Conservation (phyloP, 2,113 vertebrate species). For the Gambusia holbrooki region DNA sequence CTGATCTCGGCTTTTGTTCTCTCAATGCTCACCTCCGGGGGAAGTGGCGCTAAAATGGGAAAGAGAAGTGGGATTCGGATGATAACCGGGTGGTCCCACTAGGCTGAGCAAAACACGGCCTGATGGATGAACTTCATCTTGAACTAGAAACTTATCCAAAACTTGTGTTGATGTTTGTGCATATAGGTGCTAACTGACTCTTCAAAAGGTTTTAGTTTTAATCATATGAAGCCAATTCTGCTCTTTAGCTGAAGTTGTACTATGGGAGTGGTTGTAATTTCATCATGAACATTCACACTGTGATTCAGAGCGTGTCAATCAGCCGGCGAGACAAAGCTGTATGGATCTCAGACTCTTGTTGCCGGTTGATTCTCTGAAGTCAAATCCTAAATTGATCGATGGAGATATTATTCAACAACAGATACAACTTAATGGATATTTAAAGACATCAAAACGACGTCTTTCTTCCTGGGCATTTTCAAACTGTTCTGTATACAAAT, state of each 20-base stretch:
- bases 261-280: too few species aligned
- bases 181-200: not conserved
- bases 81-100: conserved; percentile 9
- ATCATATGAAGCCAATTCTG: not conserved
- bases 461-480: too few species aligned
- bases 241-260: not conserved
- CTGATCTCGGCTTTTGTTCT: conserved; percentile 16
- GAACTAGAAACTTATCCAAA: not conserved
- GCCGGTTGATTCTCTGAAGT: too few species aligned
- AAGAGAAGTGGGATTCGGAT: conserved; percentile 11
- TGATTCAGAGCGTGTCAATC: too few species aligned
- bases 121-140: not conserved
- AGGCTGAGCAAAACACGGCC: not conserved
- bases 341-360: too few species aligned
- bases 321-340: too few species aligned
- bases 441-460: too few species aligned
- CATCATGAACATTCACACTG: too few species aligned
- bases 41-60: not conserved
- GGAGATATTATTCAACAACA: too few species aligned
- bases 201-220: not conserved
- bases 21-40: conserved; percentile 30
- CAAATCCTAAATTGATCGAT: too few species aligned
- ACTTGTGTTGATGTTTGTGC: not conserved
- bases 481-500: too few species aligned
- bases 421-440: too few species aligned